Evolutionary conservation across 2,888 invertebrate species (phyloP).

Genomic region (Lasius platythorax): DNA sequence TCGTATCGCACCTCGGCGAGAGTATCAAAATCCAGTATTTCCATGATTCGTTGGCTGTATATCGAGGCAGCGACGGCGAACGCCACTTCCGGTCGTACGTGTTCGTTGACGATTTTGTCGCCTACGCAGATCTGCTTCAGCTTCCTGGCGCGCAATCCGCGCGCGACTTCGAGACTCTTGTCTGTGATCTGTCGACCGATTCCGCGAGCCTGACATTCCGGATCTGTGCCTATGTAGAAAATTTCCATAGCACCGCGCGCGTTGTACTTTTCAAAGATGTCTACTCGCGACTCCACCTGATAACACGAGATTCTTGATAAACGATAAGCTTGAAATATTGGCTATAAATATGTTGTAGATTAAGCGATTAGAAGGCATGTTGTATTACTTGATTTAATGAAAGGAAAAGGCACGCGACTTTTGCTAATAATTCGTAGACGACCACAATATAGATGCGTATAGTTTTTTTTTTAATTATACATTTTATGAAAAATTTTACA

Average conservation of each 20-base stretch:
- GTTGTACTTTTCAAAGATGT: slow-evolving; percentile 88
- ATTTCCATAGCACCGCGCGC: slow-evolving; percentile 89
- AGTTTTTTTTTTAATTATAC: background rate
- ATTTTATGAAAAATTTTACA: background rate
- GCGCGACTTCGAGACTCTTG: slow-evolving; percentile 62
- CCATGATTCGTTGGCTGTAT: slow-evolving; percentile 88
- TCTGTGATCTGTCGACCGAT: slow-evolving; percentile 87
- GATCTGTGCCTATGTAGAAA: slow-evolving; percentile 89
- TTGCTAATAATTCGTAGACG: background rate
- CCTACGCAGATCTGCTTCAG: slow-evolving; percentile 74
- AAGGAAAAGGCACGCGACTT: background rate
- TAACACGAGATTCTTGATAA: background rate
- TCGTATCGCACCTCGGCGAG: slow-evolving; percentile 87
- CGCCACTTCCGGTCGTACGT: slow-evolving; percentile 87
- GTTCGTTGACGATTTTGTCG: slow-evolving; percentile 63
- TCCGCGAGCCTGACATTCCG: slow-evolving; percentile 87
- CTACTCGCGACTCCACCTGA: slow-evolving; percentile 77
- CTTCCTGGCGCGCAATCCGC: slow-evolving; percentile 52
- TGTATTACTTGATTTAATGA: background rate
- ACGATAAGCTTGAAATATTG: background rate
- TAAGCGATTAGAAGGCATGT: background rate
- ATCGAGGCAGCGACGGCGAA: slow-evolving; percentile 89
- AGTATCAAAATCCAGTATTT: slow-evolving; percentile 87
- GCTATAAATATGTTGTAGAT: background rate
- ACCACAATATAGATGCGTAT: background rate